A percentile compares a stretch with the other conserved stretches of the same genome.
Evolutionary conservation across 2,797 vertebrate species (phyloP).

Genomic region (Oreochromis mossambicus): DNA sequence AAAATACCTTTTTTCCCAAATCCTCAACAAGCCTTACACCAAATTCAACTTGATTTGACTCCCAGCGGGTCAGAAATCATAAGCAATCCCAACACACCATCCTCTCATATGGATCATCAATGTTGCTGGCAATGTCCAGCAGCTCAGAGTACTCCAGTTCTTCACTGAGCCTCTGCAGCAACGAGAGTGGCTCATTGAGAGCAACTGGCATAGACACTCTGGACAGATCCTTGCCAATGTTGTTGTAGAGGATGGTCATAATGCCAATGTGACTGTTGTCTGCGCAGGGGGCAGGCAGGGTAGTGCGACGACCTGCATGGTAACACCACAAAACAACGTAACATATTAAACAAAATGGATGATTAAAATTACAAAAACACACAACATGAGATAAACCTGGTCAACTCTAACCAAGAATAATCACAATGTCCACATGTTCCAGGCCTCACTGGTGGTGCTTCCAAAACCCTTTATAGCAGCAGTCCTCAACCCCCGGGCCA

Average conservation of each 20-base stretch:
- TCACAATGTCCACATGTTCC: neutral
- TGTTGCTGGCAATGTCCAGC: constrained; percentile 82
- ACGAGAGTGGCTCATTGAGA: constrained; percentile 77
- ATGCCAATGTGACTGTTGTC: constrained; percentile 87
- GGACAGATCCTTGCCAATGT: constrained; percentile 91
- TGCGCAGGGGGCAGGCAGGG: constrained; percentile 70
- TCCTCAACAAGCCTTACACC: neutral
- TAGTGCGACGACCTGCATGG: constrained; percentile 71
- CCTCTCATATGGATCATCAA: constrained; percentile 83
- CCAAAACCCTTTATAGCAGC: neutral
- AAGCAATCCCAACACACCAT: constrained; percentile 72
- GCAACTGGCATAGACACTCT: constrained; percentile 87
- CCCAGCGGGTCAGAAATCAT: neutral
- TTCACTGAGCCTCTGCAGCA: constrained; percentile 87
- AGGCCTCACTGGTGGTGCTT: neutral
- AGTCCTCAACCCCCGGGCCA: neutral
- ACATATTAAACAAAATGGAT: neutral
- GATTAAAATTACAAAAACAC: neutral
- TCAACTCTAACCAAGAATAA: neutral
- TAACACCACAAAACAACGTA: neutral
- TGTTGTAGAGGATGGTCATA: constrained; percentile 89
- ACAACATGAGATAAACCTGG: neutral
- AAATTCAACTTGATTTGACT: neutral
- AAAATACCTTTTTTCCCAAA: neutral
- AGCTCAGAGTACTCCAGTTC: constrained; percentile 88